Conservation (phyloP, 1,140 invertebrate genomes). For the Rhynchophorus ferrugineus region DNA sequence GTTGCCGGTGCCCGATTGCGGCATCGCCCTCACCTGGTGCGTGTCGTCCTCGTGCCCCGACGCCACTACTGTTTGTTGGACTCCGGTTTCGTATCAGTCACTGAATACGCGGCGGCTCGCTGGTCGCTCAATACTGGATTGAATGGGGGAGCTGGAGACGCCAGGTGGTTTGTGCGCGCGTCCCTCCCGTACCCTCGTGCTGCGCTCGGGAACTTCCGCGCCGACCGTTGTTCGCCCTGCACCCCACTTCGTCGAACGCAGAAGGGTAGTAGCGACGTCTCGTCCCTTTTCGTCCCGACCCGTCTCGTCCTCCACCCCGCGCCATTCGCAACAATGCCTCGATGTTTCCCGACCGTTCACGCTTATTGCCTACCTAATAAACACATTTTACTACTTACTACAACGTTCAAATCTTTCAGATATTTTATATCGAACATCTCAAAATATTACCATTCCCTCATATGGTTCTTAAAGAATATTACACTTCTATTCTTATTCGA, state of each 20-base stretch:
- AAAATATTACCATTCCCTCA: no score
- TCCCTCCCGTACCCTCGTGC: constrained; percentile 35
- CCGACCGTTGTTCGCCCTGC: neutral
- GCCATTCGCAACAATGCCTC: neutral
- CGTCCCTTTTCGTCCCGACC: neutral
- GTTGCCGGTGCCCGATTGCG: constrained; percentile 8
- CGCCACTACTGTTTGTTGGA: constrained; percentile 30
- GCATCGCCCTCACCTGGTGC: constrained; percentile 13
- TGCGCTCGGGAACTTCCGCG: constrained; percentile 30
- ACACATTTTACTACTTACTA: no score
- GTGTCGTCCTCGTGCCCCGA: constrained; percentile 23
- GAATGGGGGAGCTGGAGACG: constrained; percentile 40
- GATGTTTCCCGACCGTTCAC: neutral
- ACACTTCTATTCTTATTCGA: no score
- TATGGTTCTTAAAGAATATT: no score
- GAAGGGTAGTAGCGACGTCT: neutral
- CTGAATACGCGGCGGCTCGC: constrained; percentile 33
- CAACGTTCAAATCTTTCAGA: no score
- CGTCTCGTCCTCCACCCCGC: neutral
- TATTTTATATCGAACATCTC: no score
- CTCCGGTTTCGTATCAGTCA: constrained; percentile 36
- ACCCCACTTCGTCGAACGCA: neutral
- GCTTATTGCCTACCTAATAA: neutral
- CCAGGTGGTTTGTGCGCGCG: constrained; percentile 41
- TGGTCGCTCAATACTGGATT: constrained; percentile 41